A percentile compares a stretch with the other conserved stretches of the same genome.
These are phyloP conservation scores for Lochmaea crataegi DNA, from an alignment of 2,888 invertebrate genomes.

Conservation along the genomic window DNA sequence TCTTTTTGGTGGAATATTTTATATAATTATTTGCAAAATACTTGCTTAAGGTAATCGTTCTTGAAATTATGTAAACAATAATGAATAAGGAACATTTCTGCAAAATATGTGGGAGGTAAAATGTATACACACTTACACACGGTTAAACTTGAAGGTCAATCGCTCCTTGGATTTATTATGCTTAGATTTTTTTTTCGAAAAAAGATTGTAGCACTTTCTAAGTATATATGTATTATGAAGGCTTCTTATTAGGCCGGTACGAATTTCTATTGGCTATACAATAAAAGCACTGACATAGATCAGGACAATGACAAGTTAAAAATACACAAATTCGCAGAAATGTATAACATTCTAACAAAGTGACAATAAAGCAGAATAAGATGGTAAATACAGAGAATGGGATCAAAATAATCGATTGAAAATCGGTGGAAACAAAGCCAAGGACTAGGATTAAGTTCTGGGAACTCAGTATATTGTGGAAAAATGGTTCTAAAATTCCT, in stretches of 20 bases:
- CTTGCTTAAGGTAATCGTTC: conserved; percentile 10
- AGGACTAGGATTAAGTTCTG: no score
- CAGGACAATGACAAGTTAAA: no score
- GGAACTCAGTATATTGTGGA: no score
- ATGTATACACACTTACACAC: conserved; percentile 9
- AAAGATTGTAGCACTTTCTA: background rate
- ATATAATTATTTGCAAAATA: background rate
- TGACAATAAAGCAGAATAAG: no score
- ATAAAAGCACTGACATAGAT: no score
- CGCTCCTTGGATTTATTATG: conserved; percentile 15
- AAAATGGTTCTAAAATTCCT: no score
- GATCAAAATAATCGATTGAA: no score
- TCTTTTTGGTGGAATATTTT: conserved; percentile 5
- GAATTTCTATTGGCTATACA: background rate
- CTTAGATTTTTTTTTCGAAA: conserved; percentile 5
- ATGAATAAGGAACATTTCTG: conserved; percentile 17
- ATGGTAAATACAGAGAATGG: no score
- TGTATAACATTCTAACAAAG: no score
- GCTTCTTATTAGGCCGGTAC: background rate
- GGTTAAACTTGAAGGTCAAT: conserved; percentile 14
- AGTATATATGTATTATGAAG: background rate
- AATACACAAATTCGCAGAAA: no score
- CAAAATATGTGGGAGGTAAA: conserved; percentile 16
- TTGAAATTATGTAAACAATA: conserved; percentile 18
- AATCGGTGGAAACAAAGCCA: no score